Evolutionary conservation across 2,888 invertebrate species (phyloP).

Genomic region (Hesperia comma): DNA sequence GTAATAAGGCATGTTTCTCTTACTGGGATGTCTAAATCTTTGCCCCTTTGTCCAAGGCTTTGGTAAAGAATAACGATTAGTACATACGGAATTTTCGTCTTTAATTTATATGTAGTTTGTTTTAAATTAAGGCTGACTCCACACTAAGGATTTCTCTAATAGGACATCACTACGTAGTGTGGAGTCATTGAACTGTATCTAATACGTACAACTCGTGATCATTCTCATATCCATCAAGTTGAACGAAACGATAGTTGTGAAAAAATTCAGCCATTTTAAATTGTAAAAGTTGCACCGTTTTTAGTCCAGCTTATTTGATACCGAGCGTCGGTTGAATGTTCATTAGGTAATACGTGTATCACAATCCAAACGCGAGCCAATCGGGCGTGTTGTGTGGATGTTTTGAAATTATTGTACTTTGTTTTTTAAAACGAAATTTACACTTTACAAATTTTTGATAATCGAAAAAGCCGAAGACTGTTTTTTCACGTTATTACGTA

Average conservation of each 20-base stretch:
- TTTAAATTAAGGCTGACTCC: background rate
- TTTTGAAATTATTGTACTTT: constrained; percentile 73
- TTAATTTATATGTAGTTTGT: background rate
- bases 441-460: constrained; percentile 82
- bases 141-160: constrained; percentile 4
- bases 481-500: constrained; percentile 76
- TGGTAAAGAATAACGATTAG: constrained; percentile 1
- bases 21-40: constrained; percentile 14
- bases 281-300: constrained; percentile 57
- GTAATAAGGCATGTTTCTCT: background rate
- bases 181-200: too few relatives aligned
- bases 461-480: constrained; percentile 79
- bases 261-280: constrained; percentile 45
- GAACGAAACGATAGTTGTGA: constrained; percentile 40
- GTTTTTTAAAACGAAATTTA: constrained; percentile 70
- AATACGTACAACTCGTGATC: constrained; percentile 12
- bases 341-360: constrained; percentile 54
- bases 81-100: background rate
- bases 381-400: constrained; percentile 59
- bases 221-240: constrained; percentile 21
- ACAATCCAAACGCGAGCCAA: constrained; percentile 48
- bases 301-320: constrained; percentile 24
- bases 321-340: constrained; percentile 54
- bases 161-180: background rate
- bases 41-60: constrained; percentile 7